phyloP scores from a whole-genome alignment of 2,113 vertebrate species.

The Phylloscopus whistleri region DNA sequence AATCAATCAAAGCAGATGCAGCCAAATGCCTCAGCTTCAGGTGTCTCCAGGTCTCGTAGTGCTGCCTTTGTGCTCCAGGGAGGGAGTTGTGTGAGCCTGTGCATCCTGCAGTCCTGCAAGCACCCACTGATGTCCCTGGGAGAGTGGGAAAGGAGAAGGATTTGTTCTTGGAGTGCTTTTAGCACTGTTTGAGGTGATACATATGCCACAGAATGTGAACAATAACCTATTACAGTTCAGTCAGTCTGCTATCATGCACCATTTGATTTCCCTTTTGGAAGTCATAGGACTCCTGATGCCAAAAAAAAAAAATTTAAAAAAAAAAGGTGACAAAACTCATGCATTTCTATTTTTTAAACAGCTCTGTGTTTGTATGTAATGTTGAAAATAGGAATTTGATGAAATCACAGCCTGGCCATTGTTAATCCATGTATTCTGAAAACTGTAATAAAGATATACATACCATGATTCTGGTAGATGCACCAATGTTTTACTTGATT shows the following conservation, averaged over 20 bases:
- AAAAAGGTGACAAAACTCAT: constrained; percentile 42
- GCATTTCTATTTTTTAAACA: constrained; percentile 57
- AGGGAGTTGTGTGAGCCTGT: neutral
- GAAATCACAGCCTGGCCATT: constrained; percentile 58
- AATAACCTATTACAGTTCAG: neutral
- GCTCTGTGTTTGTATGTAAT: constrained; percentile 61
- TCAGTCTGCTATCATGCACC: constrained; percentile 19
- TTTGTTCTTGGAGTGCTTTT: neutral
- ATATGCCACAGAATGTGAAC: constrained; percentile 54
- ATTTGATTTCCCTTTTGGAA: constrained; percentile 53
- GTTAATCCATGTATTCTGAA: constrained; percentile 56
- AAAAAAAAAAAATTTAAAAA: neutral
- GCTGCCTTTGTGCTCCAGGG: neutral
- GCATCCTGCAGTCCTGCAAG: neutral
- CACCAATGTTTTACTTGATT: constrained; percentile 36
- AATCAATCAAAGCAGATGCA: neutral
- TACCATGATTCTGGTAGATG: constrained; percentile 31
- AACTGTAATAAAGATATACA: constrained; percentile 57
- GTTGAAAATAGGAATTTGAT: constrained; percentile 59
- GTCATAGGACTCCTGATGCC: constrained; percentile 33
- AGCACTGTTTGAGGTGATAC: constrained; percentile 44
- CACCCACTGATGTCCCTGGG: neutral
- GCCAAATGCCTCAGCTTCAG: constrained; percentile 48
- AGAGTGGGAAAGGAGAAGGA: neutral
- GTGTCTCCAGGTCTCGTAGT: neutral